Evolutionary conservation across 2,113 vertebrate species (phyloP).

Genomic region (Xerus inauris): DNA sequence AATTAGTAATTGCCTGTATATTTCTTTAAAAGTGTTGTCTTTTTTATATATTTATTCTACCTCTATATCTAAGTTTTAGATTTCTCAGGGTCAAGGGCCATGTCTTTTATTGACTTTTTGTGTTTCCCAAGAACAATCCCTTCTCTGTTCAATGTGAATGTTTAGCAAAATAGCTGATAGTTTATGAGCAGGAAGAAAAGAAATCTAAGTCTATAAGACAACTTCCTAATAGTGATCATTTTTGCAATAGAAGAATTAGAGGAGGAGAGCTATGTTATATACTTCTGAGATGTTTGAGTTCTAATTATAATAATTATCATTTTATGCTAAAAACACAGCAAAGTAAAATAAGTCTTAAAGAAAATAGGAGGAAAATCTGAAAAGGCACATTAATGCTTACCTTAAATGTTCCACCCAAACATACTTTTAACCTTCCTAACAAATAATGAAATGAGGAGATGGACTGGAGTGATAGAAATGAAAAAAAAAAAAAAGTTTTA

Average conservation of each 20-base stretch:
- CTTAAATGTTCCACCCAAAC: not conserved
- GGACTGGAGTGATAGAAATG: not conserved
- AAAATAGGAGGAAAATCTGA: not conserved
- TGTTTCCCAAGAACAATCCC: not conserved
- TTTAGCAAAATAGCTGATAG: not conserved
- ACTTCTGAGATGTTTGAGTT: not conserved
- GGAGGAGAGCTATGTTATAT: not conserved
- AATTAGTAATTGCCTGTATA: not conserved
- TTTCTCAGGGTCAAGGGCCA: not conserved
- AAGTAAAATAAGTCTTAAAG: slow-evolving; percentile 18
- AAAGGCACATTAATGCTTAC: not conserved
- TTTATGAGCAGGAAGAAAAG: not conserved
- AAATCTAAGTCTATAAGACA: not conserved
- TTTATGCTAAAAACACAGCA: slow-evolving; percentile 37
- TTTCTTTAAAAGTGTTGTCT: slow-evolving; percentile 20
- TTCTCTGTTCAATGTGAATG: not conserved
- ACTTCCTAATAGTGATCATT: not conserved
- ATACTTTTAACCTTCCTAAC: not conserved
- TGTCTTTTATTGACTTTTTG: not conserved
- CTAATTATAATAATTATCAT: not conserved
- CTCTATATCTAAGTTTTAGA: not conserved
- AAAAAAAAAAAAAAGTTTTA: not conserved
- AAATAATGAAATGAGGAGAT: not conserved
- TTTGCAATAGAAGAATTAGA: not conserved
- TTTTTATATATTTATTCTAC: not conserved